Conservation (phyloP, 2,113 vertebrate genomes). For the Perognathus longimembris region DNA sequence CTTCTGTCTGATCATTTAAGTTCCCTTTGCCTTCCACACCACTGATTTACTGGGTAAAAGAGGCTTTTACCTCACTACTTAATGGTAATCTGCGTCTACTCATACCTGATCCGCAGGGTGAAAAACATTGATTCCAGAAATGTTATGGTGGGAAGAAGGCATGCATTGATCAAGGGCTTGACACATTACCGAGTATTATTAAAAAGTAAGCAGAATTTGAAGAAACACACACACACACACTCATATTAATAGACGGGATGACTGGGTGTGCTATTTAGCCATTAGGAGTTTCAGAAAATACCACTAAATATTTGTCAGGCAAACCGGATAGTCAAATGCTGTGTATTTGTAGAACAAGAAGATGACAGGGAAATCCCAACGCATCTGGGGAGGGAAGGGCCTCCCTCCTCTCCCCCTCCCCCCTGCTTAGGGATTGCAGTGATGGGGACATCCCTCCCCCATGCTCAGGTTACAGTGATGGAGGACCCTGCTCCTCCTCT, state of each 20-base stretch:
- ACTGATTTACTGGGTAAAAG: slow-evolving; percentile 14
- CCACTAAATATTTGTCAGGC: slow-evolving; percentile 26
- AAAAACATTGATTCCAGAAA: slow-evolving; percentile 36
- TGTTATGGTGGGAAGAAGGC: slow-evolving; percentile 17
- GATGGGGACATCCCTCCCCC: too few relatives aligned
- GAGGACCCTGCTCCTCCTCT: too few relatives aligned
- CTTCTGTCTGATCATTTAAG: slow-evolving; percentile 36
- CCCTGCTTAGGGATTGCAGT: too few relatives aligned
- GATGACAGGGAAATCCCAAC: background rate
- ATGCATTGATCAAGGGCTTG: background rate
- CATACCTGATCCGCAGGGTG: background rate
- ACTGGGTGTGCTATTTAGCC: background rate
- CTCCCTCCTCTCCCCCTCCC: too few relatives aligned
- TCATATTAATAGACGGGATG: background rate
- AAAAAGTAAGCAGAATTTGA: background rate
- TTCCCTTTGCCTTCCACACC: background rate
- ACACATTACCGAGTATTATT: background rate
- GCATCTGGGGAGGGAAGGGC: too few relatives aligned
- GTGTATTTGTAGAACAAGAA: slow-evolving; percentile 7
- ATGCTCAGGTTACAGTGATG: too few relatives aligned
- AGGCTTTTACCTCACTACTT: background rate
- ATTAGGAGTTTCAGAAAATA: background rate
- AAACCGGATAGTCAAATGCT: background rate
- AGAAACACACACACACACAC: background rate
- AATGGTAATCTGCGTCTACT: background rate